phyloP scores from a whole-genome alignment of 2,888 invertebrate species.

The Sabatieria punctata region DNA sequence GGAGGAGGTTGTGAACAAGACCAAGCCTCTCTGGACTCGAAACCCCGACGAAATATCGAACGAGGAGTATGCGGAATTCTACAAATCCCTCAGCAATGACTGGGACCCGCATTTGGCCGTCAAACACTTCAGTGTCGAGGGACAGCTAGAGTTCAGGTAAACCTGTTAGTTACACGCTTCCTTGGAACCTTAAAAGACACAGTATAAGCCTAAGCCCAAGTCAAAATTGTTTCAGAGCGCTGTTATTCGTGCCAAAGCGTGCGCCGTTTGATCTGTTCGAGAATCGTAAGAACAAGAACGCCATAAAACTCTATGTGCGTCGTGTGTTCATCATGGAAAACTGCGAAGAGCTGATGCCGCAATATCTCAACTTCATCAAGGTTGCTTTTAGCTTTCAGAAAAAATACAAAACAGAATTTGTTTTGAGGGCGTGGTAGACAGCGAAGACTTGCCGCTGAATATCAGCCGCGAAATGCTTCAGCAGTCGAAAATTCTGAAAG shows the following conservation, averaged over 20 bases:
- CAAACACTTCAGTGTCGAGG: constrained; percentile 35
- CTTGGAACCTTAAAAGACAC: too few species aligned
- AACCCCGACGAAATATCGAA: constrained; percentile 41
- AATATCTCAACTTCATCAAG: constrained; percentile 55
- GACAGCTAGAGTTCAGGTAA: constrained; percentile 37
- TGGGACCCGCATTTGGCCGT: constrained; percentile 43
- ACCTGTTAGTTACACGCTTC: too few species aligned
- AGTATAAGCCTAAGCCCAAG: too few species aligned
- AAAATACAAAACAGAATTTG: too few species aligned
- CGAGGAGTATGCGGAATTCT: constrained; percentile 41
- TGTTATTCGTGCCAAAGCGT: constrained; percentile 39
- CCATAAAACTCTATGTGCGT: constrained; percentile 91
- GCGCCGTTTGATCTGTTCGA: constrained; percentile 91
- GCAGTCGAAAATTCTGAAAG: constrained; percentile 96
- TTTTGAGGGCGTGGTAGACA: constrained; percentile 86
- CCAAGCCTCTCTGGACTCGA: constrained; percentile 41
- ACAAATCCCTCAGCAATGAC: constrained; percentile 40
- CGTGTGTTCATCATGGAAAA: constrained; percentile 99
- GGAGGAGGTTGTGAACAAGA: constrained; percentile 91
- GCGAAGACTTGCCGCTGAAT: constrained; percentile 91
- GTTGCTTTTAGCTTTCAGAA: too few species aligned
- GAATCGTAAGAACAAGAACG: constrained; percentile 93
- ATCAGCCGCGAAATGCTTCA: constrained; percentile 99
- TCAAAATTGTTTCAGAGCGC: constrained; percentile 39
- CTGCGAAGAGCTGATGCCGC: constrained; percentile 96